Conservation (phyloP, 2,888 invertebrate genomes). For the Apomyelois bistriatella region DNA sequence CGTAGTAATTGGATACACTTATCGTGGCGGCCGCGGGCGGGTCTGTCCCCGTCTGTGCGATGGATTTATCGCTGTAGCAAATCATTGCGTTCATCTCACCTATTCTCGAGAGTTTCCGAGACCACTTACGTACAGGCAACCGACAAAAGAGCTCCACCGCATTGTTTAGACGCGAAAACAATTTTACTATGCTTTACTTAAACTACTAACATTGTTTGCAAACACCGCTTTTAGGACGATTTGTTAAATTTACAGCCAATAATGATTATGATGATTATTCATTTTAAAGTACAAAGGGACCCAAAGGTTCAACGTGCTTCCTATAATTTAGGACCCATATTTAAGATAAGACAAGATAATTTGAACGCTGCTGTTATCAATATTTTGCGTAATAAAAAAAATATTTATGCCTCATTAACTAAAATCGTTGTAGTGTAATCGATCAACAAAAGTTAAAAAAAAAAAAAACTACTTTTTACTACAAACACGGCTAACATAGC, state of each 20-base stretch:
- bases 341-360: too few relatives aligned
- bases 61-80: conserved; percentile 65
- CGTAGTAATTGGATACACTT: conserved; percentile 73
- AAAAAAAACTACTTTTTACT: neutral
- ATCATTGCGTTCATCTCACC: conserved; percentile 62
- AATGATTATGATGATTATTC: too few relatives aligned
- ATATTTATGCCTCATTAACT: too few relatives aligned
- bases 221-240: neutral
- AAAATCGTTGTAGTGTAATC: too few relatives aligned
- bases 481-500: conserved; percentile 20
- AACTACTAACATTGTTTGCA: neutral
- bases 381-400: too few relatives aligned
- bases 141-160: conserved; percentile 3
- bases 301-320: too few relatives aligned
- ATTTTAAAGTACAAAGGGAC: too few relatives aligned
- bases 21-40: conserved; percentile 63
- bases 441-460: too few relatives aligned
- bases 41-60: conserved; percentile 53
- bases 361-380: too few relatives aligned
- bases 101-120: conserved; percentile 16
- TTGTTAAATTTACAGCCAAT: neutral
- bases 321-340: too few relatives aligned
- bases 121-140: conserved; percentile 9
- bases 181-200: neutral
- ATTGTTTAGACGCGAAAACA: conserved; percentile 8